Conservation (phyloP, 2,888 invertebrate genomes). For the Campoplex nolae region DNA sequence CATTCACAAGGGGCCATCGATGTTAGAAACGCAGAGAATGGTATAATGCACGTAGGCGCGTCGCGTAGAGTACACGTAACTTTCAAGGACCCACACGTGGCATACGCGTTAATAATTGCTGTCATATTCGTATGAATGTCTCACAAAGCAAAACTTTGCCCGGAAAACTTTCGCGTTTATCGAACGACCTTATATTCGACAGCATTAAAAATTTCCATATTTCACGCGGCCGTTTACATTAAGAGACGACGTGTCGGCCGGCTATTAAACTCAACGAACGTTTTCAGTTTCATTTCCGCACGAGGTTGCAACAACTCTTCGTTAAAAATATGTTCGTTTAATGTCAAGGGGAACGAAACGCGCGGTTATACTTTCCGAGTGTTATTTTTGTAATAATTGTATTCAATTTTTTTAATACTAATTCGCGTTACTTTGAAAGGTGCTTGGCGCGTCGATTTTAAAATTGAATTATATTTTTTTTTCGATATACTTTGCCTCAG, state of each 20-base stretch:
- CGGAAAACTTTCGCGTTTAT: conserved; percentile 7
- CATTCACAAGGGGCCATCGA: conserved; percentile 26
- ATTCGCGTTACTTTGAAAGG: too few species aligned
- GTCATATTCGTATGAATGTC: background rate
- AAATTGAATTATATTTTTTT: too few species aligned
- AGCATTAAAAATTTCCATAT: conserved; percentile 29
- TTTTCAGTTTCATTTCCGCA: background rate
- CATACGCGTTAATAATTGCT: conserved; percentile 33
- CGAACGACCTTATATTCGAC: background rate
- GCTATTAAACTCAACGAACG: background rate
- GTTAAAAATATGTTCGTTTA: background rate
- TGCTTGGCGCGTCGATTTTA: too few species aligned
- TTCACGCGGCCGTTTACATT: background rate
- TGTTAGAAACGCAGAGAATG: conserved; percentile 9
- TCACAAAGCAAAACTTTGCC: conserved; percentile 29
- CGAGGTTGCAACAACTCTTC: background rate
- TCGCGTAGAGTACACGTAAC: conserved; percentile 24
- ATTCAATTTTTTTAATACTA: background rate
- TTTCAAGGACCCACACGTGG: conserved; percentile 42
- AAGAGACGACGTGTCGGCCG: background rate
- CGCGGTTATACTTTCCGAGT: too few species aligned
- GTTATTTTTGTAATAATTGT: background rate
- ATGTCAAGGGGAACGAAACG: background rate
- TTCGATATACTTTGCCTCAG: too few species aligned
- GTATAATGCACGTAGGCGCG: conserved; percentile 19